These are phyloP conservation scores for Macrophya alboannulata DNA, from an alignment of 2,888 invertebrate genomes.

Conservation along the genomic window DNA sequence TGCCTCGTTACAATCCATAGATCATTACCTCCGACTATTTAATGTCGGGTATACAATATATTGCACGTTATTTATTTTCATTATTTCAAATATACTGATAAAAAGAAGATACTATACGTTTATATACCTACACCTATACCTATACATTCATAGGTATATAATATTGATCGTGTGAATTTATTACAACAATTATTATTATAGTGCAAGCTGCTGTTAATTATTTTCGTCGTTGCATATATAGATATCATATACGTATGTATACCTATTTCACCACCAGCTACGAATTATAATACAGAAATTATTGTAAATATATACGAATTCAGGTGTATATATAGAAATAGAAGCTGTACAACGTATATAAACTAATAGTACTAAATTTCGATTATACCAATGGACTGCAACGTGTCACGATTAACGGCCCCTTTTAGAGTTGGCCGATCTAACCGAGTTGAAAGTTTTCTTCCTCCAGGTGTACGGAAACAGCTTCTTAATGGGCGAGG, in stretches of 20 bases:
- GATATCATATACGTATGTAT: not conserved
- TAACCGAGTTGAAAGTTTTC: not conserved
- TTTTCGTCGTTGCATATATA: not conserved
- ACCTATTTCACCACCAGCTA: not conserved
- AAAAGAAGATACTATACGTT: not conserved
- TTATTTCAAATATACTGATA: not conserved
- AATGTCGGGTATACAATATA: slow-evolving; percentile 13
- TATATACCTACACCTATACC: not conserved
- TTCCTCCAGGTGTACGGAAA: slow-evolving; percentile 48
- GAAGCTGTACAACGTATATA: not conserved
- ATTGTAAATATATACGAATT: not conserved
- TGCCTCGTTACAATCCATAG: slow-evolving; percentile 34
- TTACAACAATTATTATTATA: slow-evolving; percentile 27
- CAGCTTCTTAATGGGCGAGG: not conserved
- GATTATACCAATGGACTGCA: not conserved
- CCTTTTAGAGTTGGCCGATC: not conserved
- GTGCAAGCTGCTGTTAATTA: slow-evolving; percentile 18
- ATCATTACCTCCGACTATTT: slow-evolving; percentile 33
- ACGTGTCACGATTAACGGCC: not conserved
- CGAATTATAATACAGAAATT: not conserved
- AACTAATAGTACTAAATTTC: not conserved
- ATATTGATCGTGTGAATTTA: not conserved
- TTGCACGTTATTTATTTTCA: not conserved
- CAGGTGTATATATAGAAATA: no score
- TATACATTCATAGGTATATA: not conserved